phyloP scores from a whole-genome alignment of 2,888 invertebrate genomes.

The Petrolisthes manimaculis region DNA sequence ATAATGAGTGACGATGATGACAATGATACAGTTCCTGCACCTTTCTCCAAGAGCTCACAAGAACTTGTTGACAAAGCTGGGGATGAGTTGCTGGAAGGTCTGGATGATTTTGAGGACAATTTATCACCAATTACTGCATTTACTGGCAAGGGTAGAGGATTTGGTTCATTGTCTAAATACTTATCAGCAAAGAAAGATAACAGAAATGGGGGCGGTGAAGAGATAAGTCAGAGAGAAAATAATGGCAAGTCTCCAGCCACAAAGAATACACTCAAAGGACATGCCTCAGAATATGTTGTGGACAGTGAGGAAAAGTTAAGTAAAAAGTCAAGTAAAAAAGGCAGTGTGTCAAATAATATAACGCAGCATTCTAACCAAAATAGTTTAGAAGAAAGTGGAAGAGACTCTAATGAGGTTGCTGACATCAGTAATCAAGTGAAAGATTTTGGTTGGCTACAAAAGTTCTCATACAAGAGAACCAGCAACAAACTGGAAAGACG shows the following conservation, averaged over 20 bases:
- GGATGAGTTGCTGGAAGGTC: slow-evolving; percentile 24
- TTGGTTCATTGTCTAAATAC: background rate
- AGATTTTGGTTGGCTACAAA: background rate
- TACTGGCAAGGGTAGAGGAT: background rate
- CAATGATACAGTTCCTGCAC: background rate
- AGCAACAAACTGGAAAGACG: background rate
- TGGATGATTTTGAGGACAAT: slow-evolving; percentile 37
- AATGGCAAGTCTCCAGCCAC: background rate
- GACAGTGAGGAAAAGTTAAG: background rate
- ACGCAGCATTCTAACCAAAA: background rate
- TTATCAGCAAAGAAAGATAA: background rate
- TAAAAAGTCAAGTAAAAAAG: background rate
- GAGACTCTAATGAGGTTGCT: background rate
- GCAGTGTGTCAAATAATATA: background rate
- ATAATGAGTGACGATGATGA: background rate
- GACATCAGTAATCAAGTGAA: background rate
- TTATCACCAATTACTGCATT: background rate
- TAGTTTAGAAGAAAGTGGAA: background rate
- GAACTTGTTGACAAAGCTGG: slow-evolving; percentile 21
- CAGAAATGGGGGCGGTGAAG: background rate
- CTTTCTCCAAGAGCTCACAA: background rate
- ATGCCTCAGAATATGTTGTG: background rate
- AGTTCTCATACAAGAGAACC: background rate
- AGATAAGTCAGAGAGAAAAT: background rate
- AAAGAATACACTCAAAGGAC: background rate